These are phyloP conservation scores for Chaetura pelagica DNA, from an alignment of 2,113 vertebrate genomes.

Conservation along the genomic window DNA sequence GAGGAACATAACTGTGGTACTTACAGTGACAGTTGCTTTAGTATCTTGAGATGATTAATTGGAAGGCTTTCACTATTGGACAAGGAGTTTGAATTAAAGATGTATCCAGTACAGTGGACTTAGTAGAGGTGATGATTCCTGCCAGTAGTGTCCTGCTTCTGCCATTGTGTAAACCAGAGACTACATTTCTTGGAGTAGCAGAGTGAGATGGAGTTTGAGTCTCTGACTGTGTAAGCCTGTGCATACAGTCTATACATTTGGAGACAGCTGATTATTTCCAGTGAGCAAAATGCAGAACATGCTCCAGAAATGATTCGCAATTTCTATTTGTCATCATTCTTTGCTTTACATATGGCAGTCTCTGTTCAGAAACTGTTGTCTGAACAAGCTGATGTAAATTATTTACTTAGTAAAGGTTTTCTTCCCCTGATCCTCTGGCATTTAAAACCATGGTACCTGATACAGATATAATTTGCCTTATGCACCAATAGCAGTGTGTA, in stretches of 20 bases:
- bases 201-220: neutral
- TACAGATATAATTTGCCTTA: neutral
- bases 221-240: rapidly evolving
- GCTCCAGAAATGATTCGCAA: neutral
- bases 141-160: neutral
- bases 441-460: neutral
- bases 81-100: neutral
- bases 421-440: neutral
- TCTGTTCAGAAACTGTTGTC: neutral
- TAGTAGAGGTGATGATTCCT: neutral
- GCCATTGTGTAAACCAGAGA: neutral
- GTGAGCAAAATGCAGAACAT: neutral
- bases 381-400: neutral
- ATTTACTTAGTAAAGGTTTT: neutral
- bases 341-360: neutral
- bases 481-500: neutral
- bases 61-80: neutral
- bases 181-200: neutral
- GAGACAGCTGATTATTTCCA: neutral
- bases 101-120: neutral
- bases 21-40: neutral
- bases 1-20: neutral
- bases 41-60: neutral
- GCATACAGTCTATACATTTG: neutral
- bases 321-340: neutral